phyloP scores from a whole-genome alignment of 2,797 vertebrate species.

The Loriculus beryllinus region DNA sequence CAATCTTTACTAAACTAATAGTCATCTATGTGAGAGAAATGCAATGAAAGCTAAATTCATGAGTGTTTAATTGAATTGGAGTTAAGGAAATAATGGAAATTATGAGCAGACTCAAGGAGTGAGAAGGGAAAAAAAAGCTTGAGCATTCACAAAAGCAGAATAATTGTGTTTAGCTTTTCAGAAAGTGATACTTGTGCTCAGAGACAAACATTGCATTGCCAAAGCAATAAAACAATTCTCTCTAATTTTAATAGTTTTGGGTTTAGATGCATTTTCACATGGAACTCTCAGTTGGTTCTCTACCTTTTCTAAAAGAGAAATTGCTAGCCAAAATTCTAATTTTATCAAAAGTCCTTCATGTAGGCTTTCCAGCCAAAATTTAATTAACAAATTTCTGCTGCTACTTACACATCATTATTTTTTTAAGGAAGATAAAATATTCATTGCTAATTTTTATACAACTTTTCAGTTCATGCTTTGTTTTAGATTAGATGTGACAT shows the following conservation, averaged over 20 bases:
- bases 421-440: background rate
- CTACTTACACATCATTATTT: fast-evolving
- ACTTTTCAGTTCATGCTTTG: background rate
- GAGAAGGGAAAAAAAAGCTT: background rate
- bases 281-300: background rate
- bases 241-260: background rate
- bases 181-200: background rate
- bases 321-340: background rate
- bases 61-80: background rate
- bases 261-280: background rate
- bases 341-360: background rate
- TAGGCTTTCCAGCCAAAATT: background rate
- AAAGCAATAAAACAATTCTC: background rate
- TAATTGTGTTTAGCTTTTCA: background rate
- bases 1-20: background rate
- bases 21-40: background rate
- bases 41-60: background rate
- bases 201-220: background rate
- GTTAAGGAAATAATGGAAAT: background rate
- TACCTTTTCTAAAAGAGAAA: background rate
- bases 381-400: background rate
- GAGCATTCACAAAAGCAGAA: background rate
- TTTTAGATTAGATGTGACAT: background rate
- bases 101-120: background rate
- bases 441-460: background rate